A percentile compares a stretch with the other conserved stretches of the same genome.
Evolutionary conservation across 2,888 invertebrate genomes (phyloP).

Genomic region (Stenodera caucasica): DNA sequence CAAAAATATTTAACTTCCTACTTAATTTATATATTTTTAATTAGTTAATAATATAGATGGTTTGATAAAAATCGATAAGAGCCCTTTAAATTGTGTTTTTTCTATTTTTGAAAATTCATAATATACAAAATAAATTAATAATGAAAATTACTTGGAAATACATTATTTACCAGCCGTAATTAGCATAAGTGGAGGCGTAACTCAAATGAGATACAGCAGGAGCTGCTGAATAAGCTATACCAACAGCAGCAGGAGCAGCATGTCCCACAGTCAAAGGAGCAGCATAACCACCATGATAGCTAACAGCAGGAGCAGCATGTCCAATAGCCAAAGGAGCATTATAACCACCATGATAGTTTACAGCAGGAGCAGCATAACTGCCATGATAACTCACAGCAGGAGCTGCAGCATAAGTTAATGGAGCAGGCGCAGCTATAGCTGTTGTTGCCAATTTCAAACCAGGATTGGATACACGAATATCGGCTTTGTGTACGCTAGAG

Average conservation of each 20-base stretch:
- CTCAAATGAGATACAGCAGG: slow-evolving; percentile 66
- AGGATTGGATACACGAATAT: slow-evolving; percentile 26
- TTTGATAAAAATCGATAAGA: not conserved
- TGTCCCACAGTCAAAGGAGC: slow-evolving; percentile 38
- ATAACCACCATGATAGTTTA: slow-evolving; percentile 22
- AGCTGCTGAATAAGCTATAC: slow-evolving; percentile 61
- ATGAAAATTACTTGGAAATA: too few relatives aligned
- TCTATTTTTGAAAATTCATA: too few relatives aligned
- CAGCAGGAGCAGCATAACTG: slow-evolving; percentile 45
- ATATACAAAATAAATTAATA: too few relatives aligned
- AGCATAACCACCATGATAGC: slow-evolving; percentile 26
- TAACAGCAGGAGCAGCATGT: slow-evolving; percentile 43
- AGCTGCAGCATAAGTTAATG: slow-evolving; percentile 28
- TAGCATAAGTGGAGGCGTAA: slow-evolving; percentile 52
- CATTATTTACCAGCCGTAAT: slow-evolving; percentile 33
- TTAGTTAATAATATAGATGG: not conserved
- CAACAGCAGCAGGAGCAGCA: slow-evolving; percentile 44
- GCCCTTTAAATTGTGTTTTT: not conserved
- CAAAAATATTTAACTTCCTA: not conserved
- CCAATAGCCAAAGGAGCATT: slow-evolving; percentile 33
- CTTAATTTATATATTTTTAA: not conserved
- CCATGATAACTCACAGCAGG: slow-evolving; percentile 25
- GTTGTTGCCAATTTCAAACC: slow-evolving; percentile 16
- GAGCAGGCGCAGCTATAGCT: slow-evolving; percentile 20
- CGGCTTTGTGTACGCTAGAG: slow-evolving; percentile 25